Evolutionary conservation across 2,888 invertebrate species (phyloP).

Genomic region (Ctena decussata): DNA sequence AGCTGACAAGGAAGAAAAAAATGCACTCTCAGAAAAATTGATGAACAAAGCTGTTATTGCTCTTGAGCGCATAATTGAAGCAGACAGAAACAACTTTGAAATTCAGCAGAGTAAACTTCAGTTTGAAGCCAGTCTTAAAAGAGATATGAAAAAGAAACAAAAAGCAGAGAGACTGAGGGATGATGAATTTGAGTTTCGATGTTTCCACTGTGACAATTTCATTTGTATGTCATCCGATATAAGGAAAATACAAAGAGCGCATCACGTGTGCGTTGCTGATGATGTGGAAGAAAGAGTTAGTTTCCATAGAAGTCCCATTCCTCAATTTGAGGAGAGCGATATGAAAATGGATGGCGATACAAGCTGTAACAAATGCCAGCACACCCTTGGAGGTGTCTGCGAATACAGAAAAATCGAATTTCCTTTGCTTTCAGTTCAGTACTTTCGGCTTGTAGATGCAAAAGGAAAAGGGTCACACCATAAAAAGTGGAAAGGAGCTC

Average conservation of each 20-base stretch:
- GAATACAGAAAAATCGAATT: conserved; percentile 67
- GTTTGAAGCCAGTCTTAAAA: conserved; percentile 67
- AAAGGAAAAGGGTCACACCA: conserved; percentile 61
- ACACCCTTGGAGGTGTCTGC: conserved; percentile 71
- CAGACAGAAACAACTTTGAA: conserved; percentile 44
- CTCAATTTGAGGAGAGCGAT: conserved; percentile 50
- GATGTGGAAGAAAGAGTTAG: conserved; percentile 62
- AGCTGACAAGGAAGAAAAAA: conserved; percentile 82
- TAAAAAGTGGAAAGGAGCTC: conserved; percentile 74
- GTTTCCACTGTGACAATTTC: conserved; percentile 77
- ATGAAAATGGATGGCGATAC: conserved; percentile 66
- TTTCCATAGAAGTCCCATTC: conserved; percentile 38
- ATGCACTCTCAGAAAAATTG: conserved; percentile 81
- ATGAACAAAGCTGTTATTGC: conserved; percentile 80
- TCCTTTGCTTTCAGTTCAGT: conserved; percentile 71
- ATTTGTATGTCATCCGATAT: conserved; percentile 78
- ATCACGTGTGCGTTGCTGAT: conserved; percentile 76
- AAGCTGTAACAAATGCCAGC: conserved; percentile 70
- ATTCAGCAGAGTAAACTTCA: conserved; percentile 65
- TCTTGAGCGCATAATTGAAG: conserved; percentile 54
- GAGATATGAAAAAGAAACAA: conserved; percentile 61
- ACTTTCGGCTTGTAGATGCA: conserved; percentile 70
- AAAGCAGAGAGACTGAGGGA: conserved; percentile 28
- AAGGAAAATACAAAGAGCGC: conserved; percentile 72
- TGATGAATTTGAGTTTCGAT: conserved; percentile 77